Conservation (phyloP, 2,888 invertebrate species). For the Escarpia spicata region DNA sequence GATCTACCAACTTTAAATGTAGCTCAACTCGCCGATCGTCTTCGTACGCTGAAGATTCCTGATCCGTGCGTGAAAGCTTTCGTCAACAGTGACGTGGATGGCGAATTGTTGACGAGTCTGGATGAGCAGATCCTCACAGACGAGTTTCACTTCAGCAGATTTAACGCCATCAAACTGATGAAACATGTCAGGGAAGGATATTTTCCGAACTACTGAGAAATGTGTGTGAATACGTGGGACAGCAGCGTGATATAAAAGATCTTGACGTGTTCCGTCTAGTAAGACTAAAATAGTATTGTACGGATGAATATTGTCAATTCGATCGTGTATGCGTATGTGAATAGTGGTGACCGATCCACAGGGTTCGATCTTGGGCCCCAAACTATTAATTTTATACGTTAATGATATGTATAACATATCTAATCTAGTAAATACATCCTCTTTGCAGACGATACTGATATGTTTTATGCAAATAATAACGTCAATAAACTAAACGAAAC, state of each 20-base stretch:
- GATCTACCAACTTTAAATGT: background rate
- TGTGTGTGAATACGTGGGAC: background rate
- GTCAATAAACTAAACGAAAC: too few relatives aligned
- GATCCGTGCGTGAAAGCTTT: background rate
- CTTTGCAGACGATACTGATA: too few relatives aligned
- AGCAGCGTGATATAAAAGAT: background rate
- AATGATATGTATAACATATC: too few relatives aligned
- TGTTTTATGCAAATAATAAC: too few relatives aligned
- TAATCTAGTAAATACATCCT: too few relatives aligned
- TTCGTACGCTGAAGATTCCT: background rate
- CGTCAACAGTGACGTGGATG: background rate
- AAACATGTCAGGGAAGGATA: background rate
- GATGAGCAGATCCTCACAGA: background rate
- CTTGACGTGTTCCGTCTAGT: background rate
- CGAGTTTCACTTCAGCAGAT: slow-evolving; percentile 8
- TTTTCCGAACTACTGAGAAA: background rate
- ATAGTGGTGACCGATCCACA: too few relatives aligned
- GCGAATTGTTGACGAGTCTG: slow-evolving; percentile 9
- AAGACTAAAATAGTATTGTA: background rate
- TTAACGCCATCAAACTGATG: slow-evolving; percentile 6
- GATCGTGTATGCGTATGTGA: too few relatives aligned
- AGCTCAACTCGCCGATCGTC: background rate
- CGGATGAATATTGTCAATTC: too few relatives aligned
- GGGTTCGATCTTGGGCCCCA: too few relatives aligned
- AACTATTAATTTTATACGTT: too few relatives aligned